Base-by-base conservation (phyloP, 2,888 invertebrate genomes). In the Drosophila subsilvestris region DNA sequence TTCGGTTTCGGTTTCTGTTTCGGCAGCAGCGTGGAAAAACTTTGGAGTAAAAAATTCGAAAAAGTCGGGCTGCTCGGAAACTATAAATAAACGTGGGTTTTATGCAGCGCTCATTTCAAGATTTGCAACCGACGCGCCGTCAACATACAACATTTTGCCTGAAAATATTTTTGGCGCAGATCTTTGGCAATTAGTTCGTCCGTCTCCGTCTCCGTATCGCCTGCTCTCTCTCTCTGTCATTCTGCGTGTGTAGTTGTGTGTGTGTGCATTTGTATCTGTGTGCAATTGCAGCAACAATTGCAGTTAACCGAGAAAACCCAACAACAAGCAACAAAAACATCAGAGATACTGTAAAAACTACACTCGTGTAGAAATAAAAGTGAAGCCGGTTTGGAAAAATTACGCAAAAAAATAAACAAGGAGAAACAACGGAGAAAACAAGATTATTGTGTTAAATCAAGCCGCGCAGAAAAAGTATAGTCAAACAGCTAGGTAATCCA, bases 61-160 rank as follows among this genome's bases (percentile, higher is more conserved):
- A 71, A 66, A 76, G 65, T 65, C 32, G 49, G 56, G 20, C 63
- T 56, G 68, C 62, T 68, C 47, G 74, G 88, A 91, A 91, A 88
- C 89, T 91, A 91, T 90, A 91, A 91, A 90, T 91, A 91, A 91
- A 90, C 85, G 89, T 89, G 70, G 61, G 48, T 84, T 84, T 81
- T 75, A 73, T 81, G 88, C 79, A 87, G 87, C 80, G 86, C 85
- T 88, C 90, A 91, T 89, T 90, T 82, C 79, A 86, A 91, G 89
- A 90, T 90, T 91, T 90, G 87, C 88, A 85, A 89, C 87, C 84
- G 84, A 79, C 80, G 79, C 82, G 82, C 73, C 71, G 76, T 56
- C 81, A 78, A 80, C 77, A 67, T 27, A 57, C 68, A 50, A 25
- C n/a, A 51, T 51, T 65, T 53, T 54, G 49, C 56, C 49, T 44